Base-by-base conservation (phyloP, 2,888 invertebrate genomes). In the Agrenia bidenticulata region DNA sequence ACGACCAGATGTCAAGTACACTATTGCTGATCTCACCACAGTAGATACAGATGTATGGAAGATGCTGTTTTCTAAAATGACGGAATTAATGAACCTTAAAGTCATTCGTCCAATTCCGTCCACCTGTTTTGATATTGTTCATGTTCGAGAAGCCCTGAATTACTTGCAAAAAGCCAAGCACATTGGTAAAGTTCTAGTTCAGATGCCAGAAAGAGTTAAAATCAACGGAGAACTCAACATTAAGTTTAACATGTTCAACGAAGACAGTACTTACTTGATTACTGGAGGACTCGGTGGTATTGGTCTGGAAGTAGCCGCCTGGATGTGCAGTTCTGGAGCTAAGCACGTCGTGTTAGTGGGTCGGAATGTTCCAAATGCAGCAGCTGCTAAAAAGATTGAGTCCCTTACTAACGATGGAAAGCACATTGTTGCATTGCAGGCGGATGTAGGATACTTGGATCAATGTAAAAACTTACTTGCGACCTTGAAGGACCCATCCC, bases 1-100 rank as follows among this genome's bases (percentile, higher is more conserved):
- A 2, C 55, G 68, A 21, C 65, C 68, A 0, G 68, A 69, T 58
- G 68, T 69, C 9, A 24, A 65, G 0, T 69, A 69, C 60, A 13
- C 49, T 1, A 58, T 69, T n/a, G 21, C 63, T 13, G 63, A 69
- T 32, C 42, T 67, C 21, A 45, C 67, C 41, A 13, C 21, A 1
- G 26, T 61, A 11, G 37, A 50, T 2, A 15, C 13, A 0, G 51
- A 60, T 1, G 50, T 13, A 2, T 61, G 67, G 59, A 23, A 1
- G 1, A 17, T 49, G 11, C 51, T 51, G 4, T 24, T 51, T 2
- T 11, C 7, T 7, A 51, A 51, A 51, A 51, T 51, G 51, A 23
- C 2, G 4, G 51, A 51, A 23, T 51, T 19, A 19, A 19, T n/a
- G 45, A 45, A 37, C 1, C 15, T 15, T 5, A 26, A 27, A 5